Evolutionary conservation across 1,140 invertebrate genomes (phyloP), one percentile per base, ranked within the genome.

Genomic region (Drosophila persimilis): DNA sequence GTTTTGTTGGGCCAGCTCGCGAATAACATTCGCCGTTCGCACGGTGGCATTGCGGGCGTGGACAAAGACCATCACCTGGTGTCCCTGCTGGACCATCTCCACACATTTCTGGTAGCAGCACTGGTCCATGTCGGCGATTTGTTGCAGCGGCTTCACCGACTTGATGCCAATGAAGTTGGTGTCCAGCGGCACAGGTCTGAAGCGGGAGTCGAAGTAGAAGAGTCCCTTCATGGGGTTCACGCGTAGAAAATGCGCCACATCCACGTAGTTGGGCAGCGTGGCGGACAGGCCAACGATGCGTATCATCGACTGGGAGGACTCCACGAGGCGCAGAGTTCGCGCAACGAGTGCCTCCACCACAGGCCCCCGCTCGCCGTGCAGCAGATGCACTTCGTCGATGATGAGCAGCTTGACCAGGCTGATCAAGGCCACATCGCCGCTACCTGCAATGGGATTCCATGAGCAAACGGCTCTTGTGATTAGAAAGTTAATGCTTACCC

Each of bases 41-140:
- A 96, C 94, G 0, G 99, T 99, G 6, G 97, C 97, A 93, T 99
- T 99, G 44, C 99, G 93, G 0, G 98, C 97, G 92, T 99, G 99
- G 0, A 99, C 99, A 92, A 99, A 99, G 0, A 99, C 97, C 97
- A 99, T 99, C 0, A 99, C 98, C 93, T 99, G 98, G 91, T 99
- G 96, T 0, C 97, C 97, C 80, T 96, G 95, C 75, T 94, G 94
- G 1, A 99, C 95, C 93, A 97, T 96, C 11, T 97, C 94, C 0
- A 95, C 76, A 5, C 98, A 96, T 93, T 99, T 98, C 20, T 99
- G 96, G 92, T 99, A 99, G 91, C 98, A 99, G 73, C 98, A 94
- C 51, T 95, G 93, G 92, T 99, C 98, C 96, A 99, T 99, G 84
- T 97, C 95, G 70, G 94, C 93, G 74, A 96, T 93, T 91, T 97